Conservation (phyloP, 2,888 invertebrate species). For the Trichogramma dendrolimi region DNA sequence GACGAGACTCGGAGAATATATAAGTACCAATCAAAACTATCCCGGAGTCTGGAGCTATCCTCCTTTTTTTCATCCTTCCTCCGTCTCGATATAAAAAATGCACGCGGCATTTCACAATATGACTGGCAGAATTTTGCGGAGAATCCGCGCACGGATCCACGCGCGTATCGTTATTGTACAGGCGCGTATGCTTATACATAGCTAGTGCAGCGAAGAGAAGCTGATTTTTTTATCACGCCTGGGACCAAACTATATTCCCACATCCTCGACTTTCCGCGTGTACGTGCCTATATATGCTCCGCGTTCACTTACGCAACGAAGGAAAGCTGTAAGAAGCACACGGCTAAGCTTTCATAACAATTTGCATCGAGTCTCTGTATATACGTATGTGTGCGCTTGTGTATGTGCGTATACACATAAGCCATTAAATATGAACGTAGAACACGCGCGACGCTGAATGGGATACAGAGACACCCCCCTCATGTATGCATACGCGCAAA, state of each 20-base stretch:
- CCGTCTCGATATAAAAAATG: too few species aligned
- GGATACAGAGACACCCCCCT: too few species aligned
- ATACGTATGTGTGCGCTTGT: background rate
- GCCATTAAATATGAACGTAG: slow-evolving; percentile 26
- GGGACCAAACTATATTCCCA: slow-evolving; percentile 2
- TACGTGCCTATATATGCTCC: slow-evolving; percentile 1
- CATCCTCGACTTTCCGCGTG: slow-evolving; percentile 30
- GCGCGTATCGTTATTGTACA: too few species aligned
- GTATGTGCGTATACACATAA: too few species aligned
- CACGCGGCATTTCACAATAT: too few species aligned
- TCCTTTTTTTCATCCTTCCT: background rate
- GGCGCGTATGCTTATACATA: too few species aligned
- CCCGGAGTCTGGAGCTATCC: slow-evolving; percentile 41
- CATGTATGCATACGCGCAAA: too few species aligned
- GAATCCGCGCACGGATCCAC: too few species aligned
- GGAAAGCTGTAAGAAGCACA: slow-evolving; percentile 31
- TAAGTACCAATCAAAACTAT: slow-evolving; percentile 45
- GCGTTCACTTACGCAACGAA: background rate
- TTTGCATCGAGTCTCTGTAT: slow-evolving; percentile 42
- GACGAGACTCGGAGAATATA: slow-evolving; percentile 44
- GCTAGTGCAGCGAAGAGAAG: too few species aligned
- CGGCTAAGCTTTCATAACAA: slow-evolving; percentile 49
- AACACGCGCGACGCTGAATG: background rate
- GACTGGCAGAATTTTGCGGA: too few species aligned
- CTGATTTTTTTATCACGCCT: too few species aligned